Percentiles rank a stretch among this genome's conserved stretches.
These are phyloP conservation scores for Ctena decussata DNA, from an alignment of 2,888 invertebrate genomes.

Conservation along the genomic window DNA sequence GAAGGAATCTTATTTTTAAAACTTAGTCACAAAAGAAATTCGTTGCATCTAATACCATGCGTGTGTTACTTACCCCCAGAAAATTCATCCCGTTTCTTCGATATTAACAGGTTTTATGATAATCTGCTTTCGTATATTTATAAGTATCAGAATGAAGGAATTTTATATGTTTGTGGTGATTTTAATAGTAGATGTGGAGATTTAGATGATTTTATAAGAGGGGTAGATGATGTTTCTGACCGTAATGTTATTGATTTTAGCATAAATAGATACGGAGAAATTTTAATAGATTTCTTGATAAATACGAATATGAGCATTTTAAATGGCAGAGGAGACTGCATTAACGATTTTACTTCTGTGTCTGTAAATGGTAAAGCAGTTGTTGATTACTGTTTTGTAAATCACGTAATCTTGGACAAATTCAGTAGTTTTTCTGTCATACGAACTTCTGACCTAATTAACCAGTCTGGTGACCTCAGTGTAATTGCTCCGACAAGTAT, in stretches of 20 bases:
- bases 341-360: no score
- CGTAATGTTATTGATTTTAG: slow-evolving; percentile 39
- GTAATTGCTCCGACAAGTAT: neutral
- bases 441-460: neutral
- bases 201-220: slow-evolving; percentile 36
- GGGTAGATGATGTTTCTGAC: slow-evolving; percentile 27
- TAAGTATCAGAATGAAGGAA: slow-evolving; percentile 18
- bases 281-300: slow-evolving; percentile 32
- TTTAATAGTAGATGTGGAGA: slow-evolving; percentile 34
- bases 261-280: slow-evolving; percentile 23
- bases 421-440: no score
- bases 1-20: slow-evolving; percentile 30
- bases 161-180: slow-evolving; percentile 40
- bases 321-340: no score
- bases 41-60: slow-evolving; percentile 10
- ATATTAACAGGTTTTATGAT: slow-evolving; percentile 33
- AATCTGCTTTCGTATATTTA: slow-evolving; percentile 22
- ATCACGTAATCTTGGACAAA: no score
- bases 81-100: slow-evolving; percentile 26
- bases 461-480: neutral
- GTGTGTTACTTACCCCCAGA: slow-evolving; percentile 46
- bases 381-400: no score
- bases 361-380: no score
- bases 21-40: neutral
- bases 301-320: slow-evolving; percentile 36